These are phyloP conservation scores for Condylostylus longicornis DNA, from an alignment of 1,140 invertebrate species.

Conservation along the genomic window DNA sequence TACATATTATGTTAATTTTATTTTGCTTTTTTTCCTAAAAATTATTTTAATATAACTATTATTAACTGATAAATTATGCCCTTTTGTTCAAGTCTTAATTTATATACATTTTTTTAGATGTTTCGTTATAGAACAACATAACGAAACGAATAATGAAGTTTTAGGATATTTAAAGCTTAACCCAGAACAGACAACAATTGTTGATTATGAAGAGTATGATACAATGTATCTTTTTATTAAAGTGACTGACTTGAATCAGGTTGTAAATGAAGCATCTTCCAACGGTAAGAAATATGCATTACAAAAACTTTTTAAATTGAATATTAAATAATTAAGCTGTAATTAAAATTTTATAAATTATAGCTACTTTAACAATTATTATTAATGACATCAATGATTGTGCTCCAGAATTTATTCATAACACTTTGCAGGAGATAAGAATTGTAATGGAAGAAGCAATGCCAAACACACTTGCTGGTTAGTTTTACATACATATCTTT, in stretches of 20 bases:
- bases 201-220: conserved; percentile 42
- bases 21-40: too few species aligned
- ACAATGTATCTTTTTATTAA: conserved; percentile 34
- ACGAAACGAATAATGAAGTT: too few species aligned
- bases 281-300: conserved; percentile 25
- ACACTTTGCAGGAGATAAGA: conserved; percentile 24
- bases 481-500: too few species aligned
- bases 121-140: too few species aligned
- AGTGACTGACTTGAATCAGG: conserved; percentile 33
- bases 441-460: conserved; percentile 15
- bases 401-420: conserved; percentile 31
- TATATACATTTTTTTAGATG: too few species aligned
- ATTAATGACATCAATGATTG: conserved; percentile 40
- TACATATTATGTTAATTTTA: too few species aligned
- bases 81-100: too few species aligned
- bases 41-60: too few species aligned
- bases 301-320: background rate
- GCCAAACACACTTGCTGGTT: conserved; percentile 4
- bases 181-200: conserved; percentile 8
- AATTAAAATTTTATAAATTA: conserved; percentile 10
- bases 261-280: conserved; percentile 26
- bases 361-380: conserved; percentile 34
- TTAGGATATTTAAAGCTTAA: conserved; percentile 5
- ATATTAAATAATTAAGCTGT: background rate
- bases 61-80: too few species aligned